These are phyloP conservation scores for Prunella himalayana DNA, from an alignment of 2,113 vertebrate genomes.

Conservation along the genomic window DNA sequence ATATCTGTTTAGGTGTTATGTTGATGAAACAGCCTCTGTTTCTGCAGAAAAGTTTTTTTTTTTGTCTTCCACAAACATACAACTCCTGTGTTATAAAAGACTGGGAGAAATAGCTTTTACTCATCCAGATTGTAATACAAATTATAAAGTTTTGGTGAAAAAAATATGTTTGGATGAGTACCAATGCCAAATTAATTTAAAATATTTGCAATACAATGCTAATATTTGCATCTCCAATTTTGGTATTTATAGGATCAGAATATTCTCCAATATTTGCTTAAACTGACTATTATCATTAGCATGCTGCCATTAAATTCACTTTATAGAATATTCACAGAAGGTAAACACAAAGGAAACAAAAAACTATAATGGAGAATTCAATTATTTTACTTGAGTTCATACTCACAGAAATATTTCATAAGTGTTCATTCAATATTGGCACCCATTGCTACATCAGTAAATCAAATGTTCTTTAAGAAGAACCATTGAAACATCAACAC, in stretches of 20 bases:
- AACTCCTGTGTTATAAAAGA: neutral
- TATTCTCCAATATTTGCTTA: slow-evolving; percentile 40
- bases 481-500: neutral
- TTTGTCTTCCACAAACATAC: neutral
- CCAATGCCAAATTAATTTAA: neutral
- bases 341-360: slow-evolving; percentile 9
- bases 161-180: neutral
- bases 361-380: neutral
- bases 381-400: slow-evolving; percentile 3
- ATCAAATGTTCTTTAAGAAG: neutral
- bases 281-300: neutral
- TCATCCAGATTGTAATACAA: neutral
- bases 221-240: slow-evolving; percentile 33
- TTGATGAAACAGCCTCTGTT: neutral
- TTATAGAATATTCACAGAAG: slow-evolving; percentile 44
- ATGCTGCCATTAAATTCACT: slow-evolving; percentile 23
- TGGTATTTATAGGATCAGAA: neutral
- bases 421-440: neutral
- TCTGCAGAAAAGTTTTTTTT: neutral
- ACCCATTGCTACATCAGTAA: neutral
- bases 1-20: neutral
- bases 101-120: neutral
- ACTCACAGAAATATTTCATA: neutral
- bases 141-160: neutral
- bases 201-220: neutral